Conservation (phyloP, 2,797 vertebrate genomes). For the Ficedula albicollis region DNA sequence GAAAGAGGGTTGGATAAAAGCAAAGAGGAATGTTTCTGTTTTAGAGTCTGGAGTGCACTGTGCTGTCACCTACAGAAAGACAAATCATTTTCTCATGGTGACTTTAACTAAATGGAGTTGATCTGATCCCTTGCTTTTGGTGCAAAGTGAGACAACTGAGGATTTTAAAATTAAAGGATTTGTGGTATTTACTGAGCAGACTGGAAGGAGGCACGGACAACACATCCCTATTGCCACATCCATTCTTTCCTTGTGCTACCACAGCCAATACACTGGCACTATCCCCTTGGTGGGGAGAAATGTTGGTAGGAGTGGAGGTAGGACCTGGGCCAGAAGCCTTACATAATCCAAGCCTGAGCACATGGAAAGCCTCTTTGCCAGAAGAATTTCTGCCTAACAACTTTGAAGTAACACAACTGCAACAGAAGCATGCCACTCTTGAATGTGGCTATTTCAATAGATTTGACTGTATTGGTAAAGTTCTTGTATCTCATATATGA, state of each 20-base stretch:
- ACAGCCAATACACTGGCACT: neutral
- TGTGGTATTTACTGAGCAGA: neutral
- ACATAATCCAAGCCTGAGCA: neutral
- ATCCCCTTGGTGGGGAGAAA: neutral
- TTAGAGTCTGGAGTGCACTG: neutral
- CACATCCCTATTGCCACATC: neutral
- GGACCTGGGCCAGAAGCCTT: neutral
- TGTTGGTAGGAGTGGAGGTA: neutral
- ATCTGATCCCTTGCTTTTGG: neutral
- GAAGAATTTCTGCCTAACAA: neutral
- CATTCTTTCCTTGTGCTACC: neutral
- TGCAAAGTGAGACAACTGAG: neutral
- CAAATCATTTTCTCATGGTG: neutral
- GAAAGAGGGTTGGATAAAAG: neutral
- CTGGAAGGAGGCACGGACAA: neutral
- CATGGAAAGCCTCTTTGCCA: neutral
- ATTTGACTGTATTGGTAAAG: slow-evolving; percentile 4
- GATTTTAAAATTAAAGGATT: neutral
- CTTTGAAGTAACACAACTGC: neutral
- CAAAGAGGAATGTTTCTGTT: neutral
- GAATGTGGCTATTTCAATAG: neutral
- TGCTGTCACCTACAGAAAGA: neutral
- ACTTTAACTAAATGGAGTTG: neutral
- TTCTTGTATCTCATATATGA: neutral
- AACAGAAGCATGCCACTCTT: neutral